A percentile compares a stretch with the other conserved stretches of the same genome.
phyloP scores from a whole-genome alignment of 2,888 invertebrate genomes.

The Leptopterna dolabrata region DNA sequence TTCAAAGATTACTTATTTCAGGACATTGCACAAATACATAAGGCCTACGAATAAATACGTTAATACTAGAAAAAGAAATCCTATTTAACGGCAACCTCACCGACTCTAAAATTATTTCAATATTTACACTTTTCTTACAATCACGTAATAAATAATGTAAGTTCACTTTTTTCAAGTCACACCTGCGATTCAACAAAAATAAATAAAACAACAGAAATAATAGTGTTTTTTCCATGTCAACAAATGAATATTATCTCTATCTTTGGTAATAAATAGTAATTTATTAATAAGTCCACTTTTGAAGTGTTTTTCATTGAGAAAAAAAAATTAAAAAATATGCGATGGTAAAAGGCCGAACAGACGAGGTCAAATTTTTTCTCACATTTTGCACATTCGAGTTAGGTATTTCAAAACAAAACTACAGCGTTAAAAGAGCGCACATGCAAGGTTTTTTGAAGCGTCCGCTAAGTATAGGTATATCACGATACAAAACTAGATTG shows the following conservation, averaged over 20 bases:
- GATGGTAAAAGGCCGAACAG: not conserved
- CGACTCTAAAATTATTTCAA: not conserved
- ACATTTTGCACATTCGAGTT: not conserved
- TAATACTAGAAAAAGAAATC: conserved; percentile 28
- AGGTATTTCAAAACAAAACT: too few species aligned
- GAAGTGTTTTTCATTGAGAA: not conserved
- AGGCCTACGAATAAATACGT: conserved; percentile 19
- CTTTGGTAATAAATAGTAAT: conserved; percentile 51
- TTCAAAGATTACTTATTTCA: conserved; percentile 21
- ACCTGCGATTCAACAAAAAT: not conserved
- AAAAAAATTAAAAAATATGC: not conserved
- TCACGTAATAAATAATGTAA: conserved; percentile 26
- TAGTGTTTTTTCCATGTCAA: not conserved
- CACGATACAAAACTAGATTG: too few species aligned
- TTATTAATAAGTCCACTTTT: not conserved
- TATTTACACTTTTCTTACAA: conserved; percentile 38
- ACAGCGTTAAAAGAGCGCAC: too few species aligned
- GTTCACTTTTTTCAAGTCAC: not conserved
- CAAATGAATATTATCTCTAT: conserved; percentile 32
- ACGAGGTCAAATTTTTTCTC: not conserved
- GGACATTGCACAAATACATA: conserved; percentile 37
- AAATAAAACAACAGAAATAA: conserved; percentile 34
- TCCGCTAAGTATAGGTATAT: not conserved
- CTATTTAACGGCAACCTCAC: conserved; percentile 22
- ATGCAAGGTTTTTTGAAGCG: not conserved